Base-by-base conservation (phyloP, 1,140 invertebrate genomes). In the Ectropis grisescens region DNA sequence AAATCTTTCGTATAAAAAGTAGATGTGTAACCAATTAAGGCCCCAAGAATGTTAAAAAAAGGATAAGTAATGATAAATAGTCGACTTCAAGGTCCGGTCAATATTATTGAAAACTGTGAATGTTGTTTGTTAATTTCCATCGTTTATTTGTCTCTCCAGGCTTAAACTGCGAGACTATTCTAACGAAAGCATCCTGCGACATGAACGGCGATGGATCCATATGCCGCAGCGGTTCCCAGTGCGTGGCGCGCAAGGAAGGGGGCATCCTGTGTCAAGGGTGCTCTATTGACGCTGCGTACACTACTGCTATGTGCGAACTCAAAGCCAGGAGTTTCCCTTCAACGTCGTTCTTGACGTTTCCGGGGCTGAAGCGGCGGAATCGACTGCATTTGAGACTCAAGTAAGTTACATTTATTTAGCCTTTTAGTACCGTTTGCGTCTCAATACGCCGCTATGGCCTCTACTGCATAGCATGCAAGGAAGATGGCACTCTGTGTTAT, bases 291-390 rank as follows among this genome's bases (percentile, higher is more conserved):
- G 61, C 85, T 67, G 31, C 85, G 25, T 74, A 83, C 30, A 83
- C 81, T 2, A 82, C 82, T 0, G 47, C 60, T 10, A 84, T 93
- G 7, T 98, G 96, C 72, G 90, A 97, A 61, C 75, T 98, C 16
- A 87, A 87, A 33, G 89, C 94, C 0, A 82, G 95, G 2, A 93
- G 92, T 48, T 99, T 99, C 56, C 87, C 89, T 0, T 85, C 87
- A 2, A 89, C 92, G 1, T 93, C 94, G 0, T 98, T 96, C 61
- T 80, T 98, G 0, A 98, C 95, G 0, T 98, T 98, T 57, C 91
- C 95, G 0, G 92, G 95, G 0, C 68, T 99, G 1, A 92, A 90
- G 55, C 90, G 94, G 56, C 82, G 96, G 1, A 89, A 98, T 74
- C 82, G 96, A 14, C 84, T 98, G n/a, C 90, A 93, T 68, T 82